A percentile compares a stretch with the other conserved stretches of the same genome.
Evolutionary conservation across 2,888 invertebrate species (phyloP).

Genomic region (Hirtodrosophila histrioides): DNA sequence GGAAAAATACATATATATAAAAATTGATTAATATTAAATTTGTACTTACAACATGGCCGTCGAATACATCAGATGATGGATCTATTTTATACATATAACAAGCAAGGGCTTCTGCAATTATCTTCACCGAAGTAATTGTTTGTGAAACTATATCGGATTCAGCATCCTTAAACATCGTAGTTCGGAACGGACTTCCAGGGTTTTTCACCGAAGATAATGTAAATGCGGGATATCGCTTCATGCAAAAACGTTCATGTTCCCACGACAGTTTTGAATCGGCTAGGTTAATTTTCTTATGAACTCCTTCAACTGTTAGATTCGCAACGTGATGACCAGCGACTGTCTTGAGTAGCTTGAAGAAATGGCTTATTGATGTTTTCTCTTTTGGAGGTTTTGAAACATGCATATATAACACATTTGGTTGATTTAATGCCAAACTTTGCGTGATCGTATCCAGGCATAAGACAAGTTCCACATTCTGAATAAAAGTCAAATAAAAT

Average conservation of each 20-base stretch:
- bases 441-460: slow-evolving; percentile 93
- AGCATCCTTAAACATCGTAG: slow-evolving; percentile 82
- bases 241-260: slow-evolving; percentile 99
- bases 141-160: slow-evolving; percentile 67
- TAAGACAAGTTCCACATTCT: slow-evolving; percentile 95
- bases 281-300: slow-evolving; percentile 98
- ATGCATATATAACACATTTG: slow-evolving; percentile 89
- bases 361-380: slow-evolving; percentile 89
- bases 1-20: not conserved
- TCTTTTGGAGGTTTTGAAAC: slow-evolving; percentile 98
- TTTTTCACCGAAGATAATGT: slow-evolving; percentile 91
- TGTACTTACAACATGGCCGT: slow-evolving; percentile 89
- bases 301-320: slow-evolving; percentile 87
- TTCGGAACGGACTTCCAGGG: slow-evolving; percentile 80
- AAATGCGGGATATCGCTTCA: slow-evolving; percentile 95
- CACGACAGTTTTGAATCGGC: slow-evolving; percentile 95
- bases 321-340: slow-evolving; percentile 85
- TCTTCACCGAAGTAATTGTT: slow-evolving; percentile 87
- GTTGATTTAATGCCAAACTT: slow-evolving; percentile 82
- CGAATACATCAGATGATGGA: slow-evolving; percentile 88
- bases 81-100: slow-evolving; percentile 90
- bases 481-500: slow-evolving; percentile 1
- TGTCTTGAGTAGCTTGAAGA: slow-evolving; percentile 88
- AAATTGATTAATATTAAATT: not conserved
- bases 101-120: slow-evolving; percentile 93